Percentiles rank a stretch among this genome's conserved stretches.
Conservation (phyloP, 2,113 vertebrate species). For the Steatornis caripensis region DNA sequence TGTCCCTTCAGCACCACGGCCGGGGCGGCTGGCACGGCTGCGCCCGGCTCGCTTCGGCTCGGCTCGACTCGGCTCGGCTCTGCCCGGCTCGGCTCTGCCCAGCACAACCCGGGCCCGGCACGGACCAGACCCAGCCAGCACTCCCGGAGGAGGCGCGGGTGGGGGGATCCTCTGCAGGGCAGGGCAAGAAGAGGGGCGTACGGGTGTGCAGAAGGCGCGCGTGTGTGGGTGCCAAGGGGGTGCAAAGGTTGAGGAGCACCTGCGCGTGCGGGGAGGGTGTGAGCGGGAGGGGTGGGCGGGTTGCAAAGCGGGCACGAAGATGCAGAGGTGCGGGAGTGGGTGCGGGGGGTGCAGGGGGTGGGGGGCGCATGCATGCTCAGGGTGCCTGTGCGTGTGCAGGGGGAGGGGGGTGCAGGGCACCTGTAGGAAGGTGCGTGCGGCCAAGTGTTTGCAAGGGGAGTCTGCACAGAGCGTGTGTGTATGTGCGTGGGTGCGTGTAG, state of each 20-base stretch:
- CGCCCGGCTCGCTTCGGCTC: too few relatives aligned
- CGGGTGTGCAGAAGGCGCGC: background rate
- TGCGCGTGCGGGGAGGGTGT: background rate
- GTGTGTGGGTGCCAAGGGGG: background rate
- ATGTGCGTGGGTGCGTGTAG: background rate
- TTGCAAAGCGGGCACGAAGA: background rate
- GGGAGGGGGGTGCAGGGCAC: too few relatives aligned
- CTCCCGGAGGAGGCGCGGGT: background rate
- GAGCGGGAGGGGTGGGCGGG: background rate
- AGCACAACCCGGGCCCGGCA: too few relatives aligned
- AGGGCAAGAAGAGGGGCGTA: background rate
- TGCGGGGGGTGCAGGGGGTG: background rate
- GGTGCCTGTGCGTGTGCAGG: background rate
- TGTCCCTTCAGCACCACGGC: constrained; percentile 28
- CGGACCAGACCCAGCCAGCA: background rate
- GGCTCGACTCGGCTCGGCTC: background rate
- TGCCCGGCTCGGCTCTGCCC: background rate
- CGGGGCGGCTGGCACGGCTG: background rate
- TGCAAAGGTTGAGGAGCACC: background rate
- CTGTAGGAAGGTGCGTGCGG: background rate
- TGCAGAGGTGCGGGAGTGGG: background rate
- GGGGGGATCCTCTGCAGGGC: background rate
- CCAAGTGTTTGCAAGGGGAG: background rate
- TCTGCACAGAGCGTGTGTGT: background rate
- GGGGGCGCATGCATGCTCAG: background rate